Conservation (phyloP, 2,113 vertebrate species). For the Stomatorhinus ivindoensis region DNA sequence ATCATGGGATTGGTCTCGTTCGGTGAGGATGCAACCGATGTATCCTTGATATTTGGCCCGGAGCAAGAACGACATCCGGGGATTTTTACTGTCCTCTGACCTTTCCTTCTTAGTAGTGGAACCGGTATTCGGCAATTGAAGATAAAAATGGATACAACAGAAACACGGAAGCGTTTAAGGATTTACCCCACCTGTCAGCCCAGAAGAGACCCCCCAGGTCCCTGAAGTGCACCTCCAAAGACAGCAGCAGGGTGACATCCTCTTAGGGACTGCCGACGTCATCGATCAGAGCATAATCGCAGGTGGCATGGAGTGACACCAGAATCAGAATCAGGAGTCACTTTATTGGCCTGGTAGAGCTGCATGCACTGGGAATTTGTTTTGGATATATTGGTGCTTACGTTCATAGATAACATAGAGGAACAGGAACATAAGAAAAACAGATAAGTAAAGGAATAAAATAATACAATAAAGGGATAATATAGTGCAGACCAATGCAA, state of each 20-base stretch:
- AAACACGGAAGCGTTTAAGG: not conserved
- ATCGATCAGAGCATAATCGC: not conserved
- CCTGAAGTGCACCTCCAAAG: not conserved
- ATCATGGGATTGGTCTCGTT: not conserved
- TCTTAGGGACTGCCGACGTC: not conserved
- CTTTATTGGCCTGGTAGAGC: no score
- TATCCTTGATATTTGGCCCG: not conserved
- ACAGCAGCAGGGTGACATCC: not conserved
- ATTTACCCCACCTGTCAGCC: not conserved
- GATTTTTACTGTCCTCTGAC: not conserved
- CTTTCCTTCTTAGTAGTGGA: not conserved
- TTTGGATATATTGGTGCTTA: no score
- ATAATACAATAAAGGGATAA: no score
- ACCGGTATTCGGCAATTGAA: not conserved
- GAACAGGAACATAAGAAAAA: no score
- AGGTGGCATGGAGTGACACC: not conserved
- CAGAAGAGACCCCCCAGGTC: not conserved
- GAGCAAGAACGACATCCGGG: not conserved
- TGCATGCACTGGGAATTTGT: no score
- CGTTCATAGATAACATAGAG: no score
- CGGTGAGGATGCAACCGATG: not conserved
- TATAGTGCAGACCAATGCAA: no score
- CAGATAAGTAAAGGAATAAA: no score
- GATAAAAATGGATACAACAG: not conserved
- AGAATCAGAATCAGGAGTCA: no score